These are phyloP conservation scores for Thunnus albacares DNA, from an alignment of 2,797 vertebrate genomes.

Conservation along the genomic window DNA sequence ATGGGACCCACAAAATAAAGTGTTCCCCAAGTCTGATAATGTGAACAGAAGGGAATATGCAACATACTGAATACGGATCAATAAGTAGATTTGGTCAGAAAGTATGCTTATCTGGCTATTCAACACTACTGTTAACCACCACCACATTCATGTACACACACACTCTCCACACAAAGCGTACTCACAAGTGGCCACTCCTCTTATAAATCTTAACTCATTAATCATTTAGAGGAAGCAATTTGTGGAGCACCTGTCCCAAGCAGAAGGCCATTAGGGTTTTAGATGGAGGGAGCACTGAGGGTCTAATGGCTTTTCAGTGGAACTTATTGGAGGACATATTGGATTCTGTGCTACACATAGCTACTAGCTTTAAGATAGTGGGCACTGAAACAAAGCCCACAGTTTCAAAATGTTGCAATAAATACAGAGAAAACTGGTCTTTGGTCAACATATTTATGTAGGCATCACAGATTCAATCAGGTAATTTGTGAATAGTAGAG, in stretches of 20 bases:
- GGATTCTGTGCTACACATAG: slow-evolving; percentile 72
- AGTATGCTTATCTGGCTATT: slow-evolving; percentile 2
- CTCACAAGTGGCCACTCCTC: slow-evolving; percentile 43
- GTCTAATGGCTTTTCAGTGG: slow-evolving; percentile 80
- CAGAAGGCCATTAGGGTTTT: slow-evolving; percentile 83
- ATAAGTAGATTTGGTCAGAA: slow-evolving; percentile 7
- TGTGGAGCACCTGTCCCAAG: slow-evolving; percentile 85
- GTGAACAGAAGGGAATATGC: neutral
- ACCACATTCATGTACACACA: slow-evolving; percentile 14
- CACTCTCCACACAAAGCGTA: slow-evolving; percentile 26
- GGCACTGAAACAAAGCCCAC: slow-evolving; percentile 32
- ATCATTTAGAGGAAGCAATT: slow-evolving; percentile 88
- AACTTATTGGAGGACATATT: slow-evolving; percentile 85
- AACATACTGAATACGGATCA: slow-evolving; percentile 28
- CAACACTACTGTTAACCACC: slow-evolving; percentile 20
- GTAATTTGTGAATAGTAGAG: slow-evolving; percentile 22
- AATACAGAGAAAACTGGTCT: slow-evolving; percentile 8
- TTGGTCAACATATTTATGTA: slow-evolving; percentile 27
- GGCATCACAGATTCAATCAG: neutral
- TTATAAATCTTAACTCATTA: slow-evolving; percentile 83
- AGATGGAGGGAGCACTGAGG: slow-evolving; percentile 75
- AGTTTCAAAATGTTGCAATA: slow-evolving; percentile 16
- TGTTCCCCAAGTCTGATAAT: neutral
- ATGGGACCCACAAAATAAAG: neutral
- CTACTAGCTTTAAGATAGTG: slow-evolving; percentile 58